phyloP scores from a whole-genome alignment of 2,888 invertebrate genomes.

The Megalurothrips usitatus region DNA sequence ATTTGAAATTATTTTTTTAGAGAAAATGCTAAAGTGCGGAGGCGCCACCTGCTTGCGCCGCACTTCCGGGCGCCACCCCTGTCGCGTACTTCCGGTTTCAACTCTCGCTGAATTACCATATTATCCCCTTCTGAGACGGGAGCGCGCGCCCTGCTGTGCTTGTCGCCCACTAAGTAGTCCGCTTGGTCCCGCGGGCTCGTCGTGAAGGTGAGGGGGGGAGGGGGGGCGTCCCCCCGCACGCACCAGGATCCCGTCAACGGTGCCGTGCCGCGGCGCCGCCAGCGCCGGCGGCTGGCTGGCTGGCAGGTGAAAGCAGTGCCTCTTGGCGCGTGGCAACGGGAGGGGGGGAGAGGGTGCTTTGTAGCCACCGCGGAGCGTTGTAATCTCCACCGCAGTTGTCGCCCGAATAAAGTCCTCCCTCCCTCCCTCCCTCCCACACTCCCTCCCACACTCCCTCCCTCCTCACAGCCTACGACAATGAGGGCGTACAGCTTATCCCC shows the following conservation, averaged over 20 bases:
- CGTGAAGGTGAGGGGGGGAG: no score
- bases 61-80: background rate
- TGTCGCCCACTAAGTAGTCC: background rate
- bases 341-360: background rate
- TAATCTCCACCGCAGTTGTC: background rate
- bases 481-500: background rate
- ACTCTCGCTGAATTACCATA: background rate
- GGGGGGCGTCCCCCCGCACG: background rate
- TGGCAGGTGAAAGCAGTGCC: background rate
- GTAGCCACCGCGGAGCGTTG: background rate
- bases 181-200: background rate
- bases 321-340: background rate
- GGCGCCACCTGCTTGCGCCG: background rate
- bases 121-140: no score
- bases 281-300: background rate
- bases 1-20: no score
- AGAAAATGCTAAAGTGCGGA: no score
- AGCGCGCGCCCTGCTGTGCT: no score
- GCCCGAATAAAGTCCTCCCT: background rate
- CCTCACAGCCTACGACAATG: background rate
- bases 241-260: background rate
- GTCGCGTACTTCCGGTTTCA: background rate
- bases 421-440: background rate
- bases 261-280: background rate
- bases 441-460: background rate